These are phyloP conservation scores for Thunnus albacares DNA, from an alignment of 2,797 vertebrate species.

Conservation along the genomic window DNA sequence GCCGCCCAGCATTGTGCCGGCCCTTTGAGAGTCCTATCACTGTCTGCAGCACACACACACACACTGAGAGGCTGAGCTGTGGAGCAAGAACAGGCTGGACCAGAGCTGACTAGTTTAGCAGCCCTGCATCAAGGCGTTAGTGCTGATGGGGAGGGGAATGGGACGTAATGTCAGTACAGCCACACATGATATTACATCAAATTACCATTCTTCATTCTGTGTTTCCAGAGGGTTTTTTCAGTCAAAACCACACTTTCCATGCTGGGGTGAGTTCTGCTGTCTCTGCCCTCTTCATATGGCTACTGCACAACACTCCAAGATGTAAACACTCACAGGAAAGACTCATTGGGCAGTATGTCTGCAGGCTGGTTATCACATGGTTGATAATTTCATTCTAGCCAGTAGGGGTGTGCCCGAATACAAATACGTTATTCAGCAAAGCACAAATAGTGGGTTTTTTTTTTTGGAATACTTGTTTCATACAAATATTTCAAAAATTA, in stretches of 20 bases:
- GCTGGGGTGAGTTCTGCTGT: background rate
- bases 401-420: too few species aligned
- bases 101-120: slow-evolving; percentile 58
- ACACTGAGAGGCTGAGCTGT: slow-evolving; percentile 64
- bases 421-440: too few species aligned
- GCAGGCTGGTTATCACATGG: slow-evolving; percentile 21
- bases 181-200: slow-evolving; percentile 39
- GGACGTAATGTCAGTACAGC: slow-evolving; percentile 27
- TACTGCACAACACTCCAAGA: background rate
- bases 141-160: slow-evolving; percentile 31
- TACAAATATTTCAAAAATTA: too few species aligned
- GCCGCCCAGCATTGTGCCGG: slow-evolving; percentile 63
- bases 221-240: slow-evolving; percentile 6
- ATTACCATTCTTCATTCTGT: slow-evolving; percentile 33
- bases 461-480: too few species aligned
- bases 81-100: slow-evolving; percentile 61
- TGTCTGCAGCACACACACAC: slow-evolving; percentile 69
- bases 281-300: slow-evolving; percentile 2
- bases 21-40: slow-evolving; percentile 80
- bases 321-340: slow-evolving; percentile 12
- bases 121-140: slow-evolving; percentile 60
- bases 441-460: too few species aligned
- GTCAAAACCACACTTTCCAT: slow-evolving; percentile 36
- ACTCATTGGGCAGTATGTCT: slow-evolving; percentile 2
- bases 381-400: slow-evolving; percentile 19